Evolutionary conservation across 2,113 vertebrate genomes (phyloP).

Genomic region (Picathartes gymnocephalus): DNA sequence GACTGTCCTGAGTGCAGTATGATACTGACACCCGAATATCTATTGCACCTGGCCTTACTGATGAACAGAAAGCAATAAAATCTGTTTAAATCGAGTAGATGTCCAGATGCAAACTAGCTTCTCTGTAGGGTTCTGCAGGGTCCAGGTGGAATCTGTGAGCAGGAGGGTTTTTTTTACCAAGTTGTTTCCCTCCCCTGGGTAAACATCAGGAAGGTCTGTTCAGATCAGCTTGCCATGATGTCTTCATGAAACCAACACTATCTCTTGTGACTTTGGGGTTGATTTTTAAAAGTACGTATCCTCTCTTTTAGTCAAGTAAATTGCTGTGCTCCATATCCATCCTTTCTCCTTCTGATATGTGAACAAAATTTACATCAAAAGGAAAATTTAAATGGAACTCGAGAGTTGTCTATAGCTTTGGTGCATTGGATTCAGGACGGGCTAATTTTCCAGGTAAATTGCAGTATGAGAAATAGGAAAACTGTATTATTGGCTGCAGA

Average conservation of each 20-base stretch:
- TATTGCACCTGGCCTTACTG: background rate
- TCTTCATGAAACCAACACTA: background rate
- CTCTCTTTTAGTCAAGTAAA: background rate
- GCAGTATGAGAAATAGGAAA: background rate
- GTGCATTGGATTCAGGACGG: background rate
- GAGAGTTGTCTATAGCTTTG: background rate
- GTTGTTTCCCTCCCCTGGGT: background rate
- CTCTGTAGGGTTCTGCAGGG: no score
- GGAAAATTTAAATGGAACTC: background rate
- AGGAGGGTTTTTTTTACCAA: background rate
- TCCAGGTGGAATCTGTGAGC: background rate
- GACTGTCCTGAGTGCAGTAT: fast-evolving
- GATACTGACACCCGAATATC: background rate
- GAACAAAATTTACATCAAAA: background rate
- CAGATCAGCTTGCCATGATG: background rate
- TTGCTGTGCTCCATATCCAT: background rate
- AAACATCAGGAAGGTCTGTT: background rate
- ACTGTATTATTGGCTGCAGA: background rate
- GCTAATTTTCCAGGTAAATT: background rate
- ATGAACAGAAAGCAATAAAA: background rate
- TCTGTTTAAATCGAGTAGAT: background rate
- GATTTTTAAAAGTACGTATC: background rate
- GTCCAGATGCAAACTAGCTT: background rate
- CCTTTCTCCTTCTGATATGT: background rate
- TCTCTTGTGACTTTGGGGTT: background rate